Percentiles rank a stretch among this genome's conserved stretches.
Conservation (phyloP, 2,888 invertebrate species). For the Eulithis testata region DNA sequence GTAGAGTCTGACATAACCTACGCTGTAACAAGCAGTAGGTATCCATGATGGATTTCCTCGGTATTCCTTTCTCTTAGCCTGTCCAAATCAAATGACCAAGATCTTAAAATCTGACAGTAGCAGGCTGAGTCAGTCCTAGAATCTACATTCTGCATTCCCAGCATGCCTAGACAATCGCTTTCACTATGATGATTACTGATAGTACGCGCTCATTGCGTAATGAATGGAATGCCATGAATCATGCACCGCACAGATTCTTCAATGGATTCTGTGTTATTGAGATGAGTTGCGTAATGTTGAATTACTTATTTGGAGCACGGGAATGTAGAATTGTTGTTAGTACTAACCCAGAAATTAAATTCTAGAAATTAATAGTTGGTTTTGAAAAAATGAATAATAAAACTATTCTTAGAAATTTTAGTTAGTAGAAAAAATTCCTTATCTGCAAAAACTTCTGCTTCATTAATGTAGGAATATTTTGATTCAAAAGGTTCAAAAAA, state of each 20-base stretch:
- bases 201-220: constrained; percentile 48
- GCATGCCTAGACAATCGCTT: constrained; percentile 51
- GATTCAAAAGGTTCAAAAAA: too few species aligned
- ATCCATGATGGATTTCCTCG: too few species aligned
- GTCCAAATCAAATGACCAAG: constrained; percentile 29
- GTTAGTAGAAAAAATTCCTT: too few species aligned
- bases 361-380: too few species aligned
- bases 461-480: too few species aligned
- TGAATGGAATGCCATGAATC: constrained; percentile 45
- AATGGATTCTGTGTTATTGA: constrained; percentile 30
- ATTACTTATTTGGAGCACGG: constrained; percentile 31
- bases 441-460: too few species aligned
- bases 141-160: constrained; percentile 48
- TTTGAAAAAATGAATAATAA: too few species aligned
- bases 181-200: constrained; percentile 41
- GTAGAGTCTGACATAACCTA: too few species aligned
- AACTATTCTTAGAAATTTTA: too few species aligned
- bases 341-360: neutral
- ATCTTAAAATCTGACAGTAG: constrained; percentile 38
- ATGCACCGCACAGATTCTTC: constrained; percentile 35
- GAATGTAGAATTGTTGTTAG: constrained; percentile 11
- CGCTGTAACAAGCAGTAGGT: too few species aligned
- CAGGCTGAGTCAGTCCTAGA: constrained; percentile 41
- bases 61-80: constrained; percentile 11
- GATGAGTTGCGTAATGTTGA: constrained; percentile 28